Evolutionary conservation across 2,797 vertebrate species (phyloP), one percentile per base, ranked within the genome.

Genomic region (Diplodus sargus): DNA sequence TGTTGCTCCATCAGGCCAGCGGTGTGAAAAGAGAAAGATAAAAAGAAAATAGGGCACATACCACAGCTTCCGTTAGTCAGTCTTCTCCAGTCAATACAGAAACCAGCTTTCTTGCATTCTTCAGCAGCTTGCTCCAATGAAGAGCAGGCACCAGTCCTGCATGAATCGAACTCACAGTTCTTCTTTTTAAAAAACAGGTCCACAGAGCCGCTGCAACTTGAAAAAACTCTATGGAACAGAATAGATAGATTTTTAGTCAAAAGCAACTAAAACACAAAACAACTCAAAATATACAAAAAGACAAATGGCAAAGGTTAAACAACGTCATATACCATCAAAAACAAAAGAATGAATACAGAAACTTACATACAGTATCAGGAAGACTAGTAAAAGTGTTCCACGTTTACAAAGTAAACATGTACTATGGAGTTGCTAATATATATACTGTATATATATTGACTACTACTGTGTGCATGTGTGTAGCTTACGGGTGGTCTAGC

Each of bases 1-100:
- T 34, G 34, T 34, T 34, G 34, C 9, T 34, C 34, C 34, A 7
- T 34, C 34, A 34, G 34, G 34, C 34, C 34, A 34, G 34, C 34
- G 8, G 34, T 8, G 34, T 34, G 34, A 34, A 34, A 34, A 34
- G 34, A 34, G 34, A 34, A 34, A 34, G 34, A 15, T 45, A 16
- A 39, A 60, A 18, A 12, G 1, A n/a, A 2, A 34, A 39, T 45
- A 8, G 22, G 16, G n/a, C n/a, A 34, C 85, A 74, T 88, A 95
- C 95, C 70, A 68, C 95, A 96, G 4, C 1, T 67, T 78, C 93
- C 93, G 34, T 91, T 80, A 0, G 92, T 93, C 30, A 94, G 83
- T 5, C 11, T 20, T 87, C 92, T 93, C 95, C 95, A 96, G 23
- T 93, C 73, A 23, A 95, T 69, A 76, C 92, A 94, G 49, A 91